A percentile compares a stretch with the other conserved stretches of the same genome.
phyloP scores from a whole-genome alignment of 2,797 vertebrate genomes.

The Valencia hispanica region DNA sequence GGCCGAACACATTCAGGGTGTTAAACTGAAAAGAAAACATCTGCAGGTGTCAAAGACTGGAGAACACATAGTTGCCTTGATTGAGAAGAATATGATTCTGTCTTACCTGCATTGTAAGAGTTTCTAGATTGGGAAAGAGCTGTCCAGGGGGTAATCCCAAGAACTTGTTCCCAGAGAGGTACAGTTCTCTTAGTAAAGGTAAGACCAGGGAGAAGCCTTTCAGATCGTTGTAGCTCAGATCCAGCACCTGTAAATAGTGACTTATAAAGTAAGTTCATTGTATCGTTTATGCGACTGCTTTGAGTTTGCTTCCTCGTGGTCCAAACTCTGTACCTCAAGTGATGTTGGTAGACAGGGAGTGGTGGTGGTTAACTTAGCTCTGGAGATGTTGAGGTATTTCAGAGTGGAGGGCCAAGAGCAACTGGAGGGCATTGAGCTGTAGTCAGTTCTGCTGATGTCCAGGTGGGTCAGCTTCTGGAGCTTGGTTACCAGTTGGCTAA shows the following conservation, averaged over 20 bases:
- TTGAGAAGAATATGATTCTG: background rate
- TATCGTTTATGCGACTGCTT: background rate
- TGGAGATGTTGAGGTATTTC: constrained; percentile 64
- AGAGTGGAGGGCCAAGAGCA: constrained; percentile 67
- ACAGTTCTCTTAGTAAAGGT: constrained; percentile 60
- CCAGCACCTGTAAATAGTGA: constrained; percentile 51
- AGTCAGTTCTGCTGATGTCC: constrained; percentile 62
- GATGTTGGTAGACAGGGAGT: constrained; percentile 51
- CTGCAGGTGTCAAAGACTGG: background rate
- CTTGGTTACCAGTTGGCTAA: constrained; percentile 35
- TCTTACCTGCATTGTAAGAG: constrained; percentile 51
- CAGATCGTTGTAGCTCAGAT: constrained; percentile 64
- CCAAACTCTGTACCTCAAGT: constrained; percentile 52
- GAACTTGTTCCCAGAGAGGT: constrained; percentile 70
- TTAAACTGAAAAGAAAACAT: constrained; percentile 53
- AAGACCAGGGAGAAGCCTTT: constrained; percentile 27
- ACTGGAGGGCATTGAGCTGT: constrained; percentile 53
- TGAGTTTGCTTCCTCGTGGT: no score
- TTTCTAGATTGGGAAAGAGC: constrained; percentile 52
- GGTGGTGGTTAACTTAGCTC: constrained; percentile 43
- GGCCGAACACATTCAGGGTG: constrained; percentile 58
- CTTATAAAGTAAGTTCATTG: background rate
- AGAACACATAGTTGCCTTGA: background rate
- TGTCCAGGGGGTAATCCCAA: constrained; percentile 47
- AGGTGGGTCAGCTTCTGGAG: constrained; percentile 65